A percentile compares a stretch with the other conserved stretches of the same genome.
Conservation (phyloP, 2,797 vertebrate genomes). For the Lophura swinhoii region DNA sequence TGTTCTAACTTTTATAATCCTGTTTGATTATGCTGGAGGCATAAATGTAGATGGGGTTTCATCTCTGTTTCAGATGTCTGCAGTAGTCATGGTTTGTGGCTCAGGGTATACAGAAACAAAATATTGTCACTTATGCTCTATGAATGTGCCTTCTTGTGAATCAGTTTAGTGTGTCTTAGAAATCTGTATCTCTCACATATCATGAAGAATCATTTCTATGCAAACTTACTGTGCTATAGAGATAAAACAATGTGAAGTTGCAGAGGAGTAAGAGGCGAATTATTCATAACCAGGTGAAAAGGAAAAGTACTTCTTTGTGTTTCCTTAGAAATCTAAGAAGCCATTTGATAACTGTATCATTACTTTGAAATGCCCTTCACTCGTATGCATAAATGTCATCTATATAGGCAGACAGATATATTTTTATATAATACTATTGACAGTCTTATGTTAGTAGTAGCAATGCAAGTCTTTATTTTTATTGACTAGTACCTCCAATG, state of each 20-base stretch:
- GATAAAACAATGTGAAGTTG: background rate
- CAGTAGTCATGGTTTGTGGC: background rate
- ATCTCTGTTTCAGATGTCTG: background rate
- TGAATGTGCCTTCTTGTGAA: background rate
- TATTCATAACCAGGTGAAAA: background rate
- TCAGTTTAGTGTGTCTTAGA: background rate
- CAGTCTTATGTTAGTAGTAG: background rate
- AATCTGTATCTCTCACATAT: background rate
- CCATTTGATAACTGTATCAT: background rate
- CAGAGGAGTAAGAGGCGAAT: background rate
- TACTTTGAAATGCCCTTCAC: background rate
- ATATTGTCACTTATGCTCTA: background rate
- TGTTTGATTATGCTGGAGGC: background rate
- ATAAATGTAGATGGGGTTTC: background rate
- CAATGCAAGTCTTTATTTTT: background rate
- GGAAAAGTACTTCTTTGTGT: background rate
- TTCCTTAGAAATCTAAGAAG: background rate
- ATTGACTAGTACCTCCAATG: background rate
- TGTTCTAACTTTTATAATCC: slow-evolving; percentile 3
- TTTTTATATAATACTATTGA: too few relatives aligned
- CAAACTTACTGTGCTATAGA: background rate
- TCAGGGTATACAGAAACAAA: background rate
- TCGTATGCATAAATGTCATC: background rate
- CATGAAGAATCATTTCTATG: background rate
- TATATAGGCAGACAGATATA: fast-evolving